Conservation (phyloP, 2,113 vertebrate genomes). For the Nibea coibor region DNA sequence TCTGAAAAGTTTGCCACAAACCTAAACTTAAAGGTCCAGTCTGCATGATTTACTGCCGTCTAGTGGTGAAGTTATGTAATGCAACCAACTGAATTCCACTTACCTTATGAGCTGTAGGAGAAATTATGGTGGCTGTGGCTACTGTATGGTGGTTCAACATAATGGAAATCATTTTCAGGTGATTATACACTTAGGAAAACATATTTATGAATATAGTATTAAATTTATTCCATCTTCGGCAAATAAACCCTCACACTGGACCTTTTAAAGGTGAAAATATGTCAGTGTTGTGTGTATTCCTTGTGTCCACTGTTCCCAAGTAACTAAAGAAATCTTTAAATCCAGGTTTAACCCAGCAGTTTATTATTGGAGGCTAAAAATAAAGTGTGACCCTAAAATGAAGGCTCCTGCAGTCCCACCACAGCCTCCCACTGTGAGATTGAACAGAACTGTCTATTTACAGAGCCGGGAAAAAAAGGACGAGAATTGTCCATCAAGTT, state of each 20-base stretch:
- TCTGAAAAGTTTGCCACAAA: too few species aligned
- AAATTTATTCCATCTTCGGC: too few species aligned
- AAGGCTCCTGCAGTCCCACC: neutral
- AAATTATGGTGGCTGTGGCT: too few species aligned
- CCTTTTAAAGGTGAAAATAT: neutral
- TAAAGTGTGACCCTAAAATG: neutral
- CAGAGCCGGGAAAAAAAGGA: neutral
- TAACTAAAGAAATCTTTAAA: neutral
- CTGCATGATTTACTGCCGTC: too few species aligned
- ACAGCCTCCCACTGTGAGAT: neutral
- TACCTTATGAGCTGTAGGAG: too few species aligned
- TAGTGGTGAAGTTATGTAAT: neutral
- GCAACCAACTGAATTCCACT: too few species aligned
- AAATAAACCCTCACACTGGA: too few species aligned
- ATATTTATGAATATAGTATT: too few species aligned
- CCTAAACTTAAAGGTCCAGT: too few species aligned
- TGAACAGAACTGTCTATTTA: slow-evolving; percentile 10
- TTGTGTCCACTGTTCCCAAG: neutral
- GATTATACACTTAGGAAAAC: too few species aligned
- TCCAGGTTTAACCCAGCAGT: neutral
- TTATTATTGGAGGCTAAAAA: neutral
- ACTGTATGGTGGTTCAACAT: too few species aligned
- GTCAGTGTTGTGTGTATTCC: neutral
- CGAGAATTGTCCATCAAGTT: slow-evolving; percentile 3
- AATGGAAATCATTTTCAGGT: too few species aligned